Conservation (phyloP, 1,140 invertebrate species). For the Agrilus planipennis region DNA sequence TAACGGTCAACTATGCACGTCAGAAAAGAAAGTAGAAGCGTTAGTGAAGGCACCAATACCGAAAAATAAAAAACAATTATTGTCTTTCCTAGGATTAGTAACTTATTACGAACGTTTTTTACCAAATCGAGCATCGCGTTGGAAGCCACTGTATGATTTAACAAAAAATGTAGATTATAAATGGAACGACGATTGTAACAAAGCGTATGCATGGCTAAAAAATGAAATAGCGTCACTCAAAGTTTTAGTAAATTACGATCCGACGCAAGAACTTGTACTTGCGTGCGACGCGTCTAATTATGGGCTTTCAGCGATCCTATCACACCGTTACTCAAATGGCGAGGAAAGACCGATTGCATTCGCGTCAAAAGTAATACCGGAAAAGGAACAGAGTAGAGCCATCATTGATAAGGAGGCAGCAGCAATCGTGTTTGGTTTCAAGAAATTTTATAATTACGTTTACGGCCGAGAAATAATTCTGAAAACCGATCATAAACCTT, state of each 20-base stretch:
- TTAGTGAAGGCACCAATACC: constrained; percentile 21
- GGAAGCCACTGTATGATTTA: constrained; percentile 4
- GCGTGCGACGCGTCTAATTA: neutral
- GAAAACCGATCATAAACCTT: constrained; percentile 12
- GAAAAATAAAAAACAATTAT: constrained; percentile 18
- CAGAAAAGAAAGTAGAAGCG: constrained; percentile 6
- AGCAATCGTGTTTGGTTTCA: constrained; percentile 33
- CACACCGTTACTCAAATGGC: neutral
- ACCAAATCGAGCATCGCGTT: neutral
- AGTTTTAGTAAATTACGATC: constrained; percentile 1
- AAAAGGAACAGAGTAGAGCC: constrained; percentile 1
- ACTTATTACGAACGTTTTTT: constrained; percentile 19
- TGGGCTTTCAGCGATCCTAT: neutral
- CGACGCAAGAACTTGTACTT: constrained; percentile 1
- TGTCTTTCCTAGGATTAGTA: constrained; percentile 26
- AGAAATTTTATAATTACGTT: constrained; percentile 36
- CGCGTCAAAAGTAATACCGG: neutral
- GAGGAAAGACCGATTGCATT: neutral
- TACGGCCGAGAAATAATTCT: constrained; percentile 34
- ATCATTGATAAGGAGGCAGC: constrained; percentile 24
- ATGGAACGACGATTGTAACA: constrained; percentile 2
- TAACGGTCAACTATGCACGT: constrained; percentile 21
- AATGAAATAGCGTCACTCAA: neutral
- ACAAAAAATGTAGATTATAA: constrained; percentile 2
- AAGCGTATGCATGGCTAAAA: constrained; percentile 4